Evolutionary conservation across 2,888 invertebrate genomes (phyloP), one percentile per base, ranked within the genome.

Genomic region (Drosophila lacicola): DNA sequence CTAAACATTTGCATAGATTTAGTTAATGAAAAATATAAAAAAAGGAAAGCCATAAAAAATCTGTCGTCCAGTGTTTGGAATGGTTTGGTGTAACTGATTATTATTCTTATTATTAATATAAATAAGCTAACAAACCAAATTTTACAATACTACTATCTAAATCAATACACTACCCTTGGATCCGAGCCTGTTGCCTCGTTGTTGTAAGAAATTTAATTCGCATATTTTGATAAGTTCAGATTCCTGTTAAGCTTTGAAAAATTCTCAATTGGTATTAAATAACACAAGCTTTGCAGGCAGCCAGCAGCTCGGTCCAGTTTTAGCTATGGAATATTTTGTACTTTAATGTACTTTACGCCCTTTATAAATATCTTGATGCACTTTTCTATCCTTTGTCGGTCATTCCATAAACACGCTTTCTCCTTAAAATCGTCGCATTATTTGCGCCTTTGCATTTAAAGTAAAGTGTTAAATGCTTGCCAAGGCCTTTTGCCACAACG

Each of bases 391-490:
- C 67, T 62, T 55, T 61, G 42, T 45, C 19, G 53, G 25, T 14
- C 39, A 41, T 53, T 33, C 66, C 50, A 55, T 71, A 50, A 55
- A 69, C 45, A 14, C 34, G 47, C 45, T 37, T 37, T 53, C 54
- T 36, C 36, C 25, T 3, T n/a, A 71, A 34, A 41, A 64, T 47
- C 56, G 46, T 42, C 51, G 42, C 45, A 75, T 69, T 70, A 72
- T 72, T 72, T 62, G 47, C 36, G 50, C 10, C 25, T 62, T 25
- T 66, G 42, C 63, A 57, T 65, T 65, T 11, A 29, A 41, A 51
- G 37, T 50, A 54, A 56, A 46, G 36, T 66, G 58, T 66, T 66
- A 66, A 71, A 55, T 60, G 72, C 41, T 47, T 19, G n/a, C 19
- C 61, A 61, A 47, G 42, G 63, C 50, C 45, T 69, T 70, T 50